Percentiles rank a stretch among this genome's conserved stretches.
phyloP scores from a whole-genome alignment of 2,113 vertebrate genomes.

The Phodopus roborovskii region DNA sequence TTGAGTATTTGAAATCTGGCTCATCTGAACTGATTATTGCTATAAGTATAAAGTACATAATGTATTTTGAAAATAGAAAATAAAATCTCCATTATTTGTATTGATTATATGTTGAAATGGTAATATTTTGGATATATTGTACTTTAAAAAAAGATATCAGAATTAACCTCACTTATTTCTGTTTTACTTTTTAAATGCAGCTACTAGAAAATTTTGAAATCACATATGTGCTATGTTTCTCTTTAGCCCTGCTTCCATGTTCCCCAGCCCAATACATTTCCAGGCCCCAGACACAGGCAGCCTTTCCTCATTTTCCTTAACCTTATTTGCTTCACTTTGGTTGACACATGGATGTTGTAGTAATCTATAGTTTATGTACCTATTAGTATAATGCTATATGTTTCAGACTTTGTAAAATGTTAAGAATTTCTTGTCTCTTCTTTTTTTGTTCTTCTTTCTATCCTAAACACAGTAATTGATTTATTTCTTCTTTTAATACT shows the following conservation, averaged over 20 bases:
- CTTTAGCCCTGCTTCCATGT: background rate
- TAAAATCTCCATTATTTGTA: background rate
- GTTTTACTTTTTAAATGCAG: background rate
- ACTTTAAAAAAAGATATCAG: background rate
- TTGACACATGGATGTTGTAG: background rate
- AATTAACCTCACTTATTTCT: background rate
- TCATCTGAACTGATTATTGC: background rate
- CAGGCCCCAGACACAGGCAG: background rate
- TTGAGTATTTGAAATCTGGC: background rate
- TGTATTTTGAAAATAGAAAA: background rate
- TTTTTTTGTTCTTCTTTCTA: background rate
- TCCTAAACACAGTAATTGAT: background rate
- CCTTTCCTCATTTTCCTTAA: background rate
- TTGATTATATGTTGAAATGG: slow-evolving; percentile 15
- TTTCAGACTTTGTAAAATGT: slow-evolving; percentile 27
- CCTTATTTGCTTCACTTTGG: background rate
- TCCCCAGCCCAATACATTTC: background rate
- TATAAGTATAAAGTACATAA: background rate
- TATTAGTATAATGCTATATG: background rate
- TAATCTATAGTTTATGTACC: background rate
- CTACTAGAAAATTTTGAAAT: background rate
- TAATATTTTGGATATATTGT: background rate
- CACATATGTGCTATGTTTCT: background rate
- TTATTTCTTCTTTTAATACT: background rate
- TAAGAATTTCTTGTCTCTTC: background rate